Conservation (phyloP, 92 coral and sea anemone species). For the Porites lobata region DNA sequence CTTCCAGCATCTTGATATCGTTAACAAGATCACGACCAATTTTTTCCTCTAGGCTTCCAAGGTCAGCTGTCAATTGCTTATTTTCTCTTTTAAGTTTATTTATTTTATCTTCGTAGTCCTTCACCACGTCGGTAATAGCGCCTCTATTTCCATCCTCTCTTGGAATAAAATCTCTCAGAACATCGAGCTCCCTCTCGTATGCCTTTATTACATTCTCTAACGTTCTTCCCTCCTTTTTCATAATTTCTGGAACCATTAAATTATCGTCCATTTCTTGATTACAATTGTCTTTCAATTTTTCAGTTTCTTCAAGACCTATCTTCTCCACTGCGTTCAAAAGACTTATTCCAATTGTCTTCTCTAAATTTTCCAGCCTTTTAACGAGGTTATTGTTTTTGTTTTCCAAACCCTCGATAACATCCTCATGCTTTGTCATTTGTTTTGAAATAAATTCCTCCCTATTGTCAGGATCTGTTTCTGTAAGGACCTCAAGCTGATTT, state of each 20-base stretch:
- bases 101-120: constrained; percentile 80
- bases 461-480: not conserved
- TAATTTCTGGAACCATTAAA: constrained; percentile 28
- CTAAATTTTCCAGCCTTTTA: constrained; percentile 35
- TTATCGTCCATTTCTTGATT: not conserved
- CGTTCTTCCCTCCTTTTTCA: constrained; percentile 58
- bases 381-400: constrained; percentile 48
- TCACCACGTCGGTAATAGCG: constrained; percentile 57
- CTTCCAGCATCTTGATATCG: constrained; percentile 8
- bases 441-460: constrained; percentile 37
- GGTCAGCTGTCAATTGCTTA: constrained; percentile 18
- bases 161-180: constrained; percentile 31
- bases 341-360: constrained; percentile 40
- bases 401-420: constrained; percentile 35
- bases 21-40: constrained; percentile 31
- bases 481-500: constrained; percentile 26
- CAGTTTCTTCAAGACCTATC: not conserved
- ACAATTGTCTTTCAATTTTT: not conserved
- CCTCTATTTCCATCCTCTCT: constrained; percentile 57
- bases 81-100: constrained; percentile 65
- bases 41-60: not conserved
- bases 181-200: constrained; percentile 63
- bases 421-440: constrained; percentile 57
- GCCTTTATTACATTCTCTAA: constrained; percentile 67
- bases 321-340: constrained; percentile 50